Conservation (phyloP, 2,113 vertebrate genomes). For the Synchiropus splendidus region DNA sequence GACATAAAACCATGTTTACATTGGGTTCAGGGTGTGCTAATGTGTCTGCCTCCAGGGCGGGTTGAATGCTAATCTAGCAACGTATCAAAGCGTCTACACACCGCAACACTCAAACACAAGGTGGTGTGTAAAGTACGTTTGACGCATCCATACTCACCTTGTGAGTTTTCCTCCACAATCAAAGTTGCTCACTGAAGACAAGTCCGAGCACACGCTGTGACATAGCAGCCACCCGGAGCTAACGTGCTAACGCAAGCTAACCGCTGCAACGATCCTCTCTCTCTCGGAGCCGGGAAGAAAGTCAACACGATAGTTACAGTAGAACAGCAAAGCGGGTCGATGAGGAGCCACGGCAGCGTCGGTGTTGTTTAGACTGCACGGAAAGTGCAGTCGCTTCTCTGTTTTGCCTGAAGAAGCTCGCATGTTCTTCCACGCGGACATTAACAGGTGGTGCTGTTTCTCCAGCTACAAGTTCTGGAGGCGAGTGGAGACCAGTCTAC, state of each 20-base stretch:
- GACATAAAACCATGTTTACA: too few species aligned
- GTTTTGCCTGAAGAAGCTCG: conserved; percentile 36
- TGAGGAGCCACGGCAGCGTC: neutral
- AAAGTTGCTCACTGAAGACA: conserved; percentile 3
- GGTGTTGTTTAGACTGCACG: neutral
- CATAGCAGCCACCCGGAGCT: conserved; percentile 38
- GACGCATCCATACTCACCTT: conserved; percentile 30
- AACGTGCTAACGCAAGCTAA: conserved; percentile 22
- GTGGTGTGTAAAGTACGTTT: neutral
- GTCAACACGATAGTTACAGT: too few species aligned
- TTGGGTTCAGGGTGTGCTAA: too few species aligned
- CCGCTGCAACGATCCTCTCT: too few species aligned
- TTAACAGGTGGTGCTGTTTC: conserved; percentile 45
- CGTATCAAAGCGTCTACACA: too few species aligned
- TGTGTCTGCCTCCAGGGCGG: too few species aligned
- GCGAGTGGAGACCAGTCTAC: too few species aligned
- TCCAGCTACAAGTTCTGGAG: too few species aligned
- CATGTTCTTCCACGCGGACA: neutral
- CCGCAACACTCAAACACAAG: too few species aligned
- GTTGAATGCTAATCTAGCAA: conserved; percentile 2
- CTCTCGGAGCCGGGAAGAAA: too few species aligned
- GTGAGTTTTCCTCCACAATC: conserved; percentile 1
- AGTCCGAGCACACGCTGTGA: conserved; percentile 19
- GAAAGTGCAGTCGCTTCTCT: conserved; percentile 11
- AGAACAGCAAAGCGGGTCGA: too few species aligned